phyloP scores from a whole-genome alignment of 2,888 invertebrate species.

The Agrilus cyanescens region DNA sequence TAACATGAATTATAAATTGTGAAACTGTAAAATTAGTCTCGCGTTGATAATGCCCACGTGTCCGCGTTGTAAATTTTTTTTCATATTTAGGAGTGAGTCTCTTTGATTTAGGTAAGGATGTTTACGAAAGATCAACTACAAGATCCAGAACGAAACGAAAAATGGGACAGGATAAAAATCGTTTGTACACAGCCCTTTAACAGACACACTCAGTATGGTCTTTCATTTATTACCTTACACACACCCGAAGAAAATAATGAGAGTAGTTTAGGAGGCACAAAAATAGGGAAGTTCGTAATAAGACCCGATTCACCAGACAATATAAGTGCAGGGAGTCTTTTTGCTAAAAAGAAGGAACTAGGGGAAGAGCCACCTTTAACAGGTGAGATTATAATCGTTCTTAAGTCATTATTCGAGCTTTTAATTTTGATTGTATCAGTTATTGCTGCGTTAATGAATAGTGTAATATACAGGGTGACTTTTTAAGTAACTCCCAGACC shows the following conservation, averaged over 20 bases:
- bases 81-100: no score
- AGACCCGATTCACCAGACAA: conserved; percentile 44
- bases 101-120: conserved; percentile 38
- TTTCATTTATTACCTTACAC: conserved; percentile 66
- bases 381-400: conserved; percentile 19
- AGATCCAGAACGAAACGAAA: conserved; percentile 42
- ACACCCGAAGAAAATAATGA: conserved; percentile 24
- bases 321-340: conserved; percentile 51
- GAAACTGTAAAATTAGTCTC: no score
- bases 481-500: not conserved
- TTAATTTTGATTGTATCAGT: not conserved
- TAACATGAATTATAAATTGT: no score
- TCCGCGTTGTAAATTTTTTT: no score
- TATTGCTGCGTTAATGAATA: conserved; percentile 4
- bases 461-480: conserved; percentile 1
- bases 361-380: conserved; percentile 21
- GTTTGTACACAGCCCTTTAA: conserved; percentile 84
- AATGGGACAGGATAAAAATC: conserved; percentile 75
- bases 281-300: conserved; percentile 39
- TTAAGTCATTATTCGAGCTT: conserved; percentile 1
- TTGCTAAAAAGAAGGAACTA: conserved; percentile 41
- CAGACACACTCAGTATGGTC: conserved; percentile 63
- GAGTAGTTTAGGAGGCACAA: conserved; percentile 15
- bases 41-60: no score
- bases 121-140: conserved; percentile 52